These are phyloP conservation scores for Eulemur rubriventer DNA, from an alignment of 2,797 vertebrate species.

Conservation along the genomic window DNA sequence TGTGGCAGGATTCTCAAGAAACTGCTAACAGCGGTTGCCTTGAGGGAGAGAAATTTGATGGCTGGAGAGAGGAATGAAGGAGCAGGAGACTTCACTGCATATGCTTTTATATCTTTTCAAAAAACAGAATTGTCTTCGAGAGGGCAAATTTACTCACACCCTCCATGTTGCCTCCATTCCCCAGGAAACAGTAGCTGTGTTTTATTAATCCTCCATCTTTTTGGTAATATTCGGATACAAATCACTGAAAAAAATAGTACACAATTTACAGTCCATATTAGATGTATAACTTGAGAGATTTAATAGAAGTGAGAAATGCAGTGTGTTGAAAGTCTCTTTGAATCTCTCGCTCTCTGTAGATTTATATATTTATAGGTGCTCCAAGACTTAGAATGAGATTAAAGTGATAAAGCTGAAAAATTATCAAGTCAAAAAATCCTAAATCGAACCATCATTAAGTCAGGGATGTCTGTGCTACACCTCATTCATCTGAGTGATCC, in stretches of 20 bases:
- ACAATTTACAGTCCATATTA: background rate
- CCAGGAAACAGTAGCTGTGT: background rate
- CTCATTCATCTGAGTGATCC: background rate
- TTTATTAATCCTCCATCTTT: background rate
- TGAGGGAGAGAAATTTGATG: background rate
- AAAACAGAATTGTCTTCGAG: slow-evolving; percentile 4
- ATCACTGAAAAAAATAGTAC: background rate
- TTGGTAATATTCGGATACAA: background rate
- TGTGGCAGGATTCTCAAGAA: background rate
- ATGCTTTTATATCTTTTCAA: background rate
- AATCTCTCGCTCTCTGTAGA: background rate
- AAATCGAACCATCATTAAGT: background rate
- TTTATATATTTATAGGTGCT: background rate
- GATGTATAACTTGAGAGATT: background rate
- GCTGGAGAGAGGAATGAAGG: background rate
- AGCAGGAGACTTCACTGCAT: background rate
- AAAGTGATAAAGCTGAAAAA: background rate
- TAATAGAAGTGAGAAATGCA: background rate
- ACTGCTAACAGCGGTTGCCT: background rate
- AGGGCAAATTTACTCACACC: background rate
- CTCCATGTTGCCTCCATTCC: too few species aligned
- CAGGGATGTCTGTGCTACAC: background rate
- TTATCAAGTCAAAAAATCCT: background rate
- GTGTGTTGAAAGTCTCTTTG: background rate
- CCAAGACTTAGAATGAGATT: background rate